A percentile compares a stretch with the other conserved stretches of the same genome.
Conservation (phyloP, 2,888 invertebrate genomes). For the Rhingia campestris region DNA sequence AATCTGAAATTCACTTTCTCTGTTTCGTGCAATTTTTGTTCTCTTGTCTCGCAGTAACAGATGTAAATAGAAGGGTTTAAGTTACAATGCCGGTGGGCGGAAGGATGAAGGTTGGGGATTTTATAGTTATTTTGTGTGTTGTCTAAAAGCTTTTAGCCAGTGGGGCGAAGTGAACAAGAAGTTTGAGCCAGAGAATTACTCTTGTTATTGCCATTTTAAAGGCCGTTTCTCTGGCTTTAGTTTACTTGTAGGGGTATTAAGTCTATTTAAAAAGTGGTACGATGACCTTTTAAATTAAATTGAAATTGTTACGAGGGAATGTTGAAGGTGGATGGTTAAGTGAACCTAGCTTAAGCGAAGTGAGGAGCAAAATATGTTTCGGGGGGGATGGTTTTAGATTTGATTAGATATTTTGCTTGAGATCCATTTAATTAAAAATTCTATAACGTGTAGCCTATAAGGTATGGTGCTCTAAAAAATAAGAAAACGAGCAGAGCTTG, state of each 20-base stretch:
- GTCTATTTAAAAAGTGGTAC: neutral
- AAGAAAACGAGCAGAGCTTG: too few species aligned
- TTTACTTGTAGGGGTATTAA: neutral
- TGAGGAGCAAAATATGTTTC: too few species aligned
- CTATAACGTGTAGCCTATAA: too few species aligned
- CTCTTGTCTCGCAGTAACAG: slow-evolving; percentile 17
- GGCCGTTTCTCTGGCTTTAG: slow-evolving; percentile 13
- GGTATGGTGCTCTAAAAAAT: too few species aligned
- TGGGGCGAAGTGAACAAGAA: slow-evolving; percentile 43
- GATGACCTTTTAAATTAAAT: neutral
- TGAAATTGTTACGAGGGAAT: neutral
- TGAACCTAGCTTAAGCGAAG: too few species aligned
- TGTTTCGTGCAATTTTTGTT: slow-evolving; percentile 54
- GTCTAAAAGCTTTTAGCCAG: slow-evolving; percentile 50
- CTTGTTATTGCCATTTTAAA: slow-evolving; percentile 30
- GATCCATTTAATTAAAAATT: too few species aligned
- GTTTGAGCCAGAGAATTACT: slow-evolving; percentile 29
- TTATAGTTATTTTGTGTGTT: slow-evolving; percentile 40
- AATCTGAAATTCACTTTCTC: slow-evolving; percentile 70
- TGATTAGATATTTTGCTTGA: too few species aligned
- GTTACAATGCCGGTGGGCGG: slow-evolving; percentile 1
- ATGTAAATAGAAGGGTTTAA: slow-evolving; percentile 47
- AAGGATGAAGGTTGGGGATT: neutral
- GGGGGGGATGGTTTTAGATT: too few species aligned
- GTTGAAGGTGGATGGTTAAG: too few species aligned